A percentile compares a stretch with the other conserved stretches of the same genome.
These are phyloP conservation scores for Coluber constrictor DNA, from an alignment of 2,797 vertebrate species.

Conservation along the genomic window DNA sequence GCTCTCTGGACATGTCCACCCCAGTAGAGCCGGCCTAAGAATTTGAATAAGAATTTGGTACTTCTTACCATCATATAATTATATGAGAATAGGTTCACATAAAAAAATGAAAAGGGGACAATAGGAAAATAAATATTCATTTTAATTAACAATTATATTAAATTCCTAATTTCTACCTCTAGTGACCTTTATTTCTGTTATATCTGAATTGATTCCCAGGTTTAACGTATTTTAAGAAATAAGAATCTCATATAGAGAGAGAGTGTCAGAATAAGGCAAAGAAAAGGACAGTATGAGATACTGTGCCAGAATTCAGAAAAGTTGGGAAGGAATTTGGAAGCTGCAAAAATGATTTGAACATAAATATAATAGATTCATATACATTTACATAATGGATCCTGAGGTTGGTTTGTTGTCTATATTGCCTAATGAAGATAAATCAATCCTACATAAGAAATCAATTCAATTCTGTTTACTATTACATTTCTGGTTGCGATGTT, in stretches of 20 bases:
- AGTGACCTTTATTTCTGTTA: background rate
- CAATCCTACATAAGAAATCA: background rate
- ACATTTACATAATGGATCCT: background rate
- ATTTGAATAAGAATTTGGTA: too few relatives aligned
- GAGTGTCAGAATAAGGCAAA: background rate
- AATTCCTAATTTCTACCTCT: background rate
- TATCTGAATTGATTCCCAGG: background rate
- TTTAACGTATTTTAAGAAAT: background rate
- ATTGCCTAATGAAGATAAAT: background rate
- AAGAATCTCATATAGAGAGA: background rate
- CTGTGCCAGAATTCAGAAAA: background rate
- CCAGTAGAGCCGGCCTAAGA: too few relatives aligned
- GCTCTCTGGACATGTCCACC: too few relatives aligned
- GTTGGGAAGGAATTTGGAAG: background rate
- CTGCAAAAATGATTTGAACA: background rate
- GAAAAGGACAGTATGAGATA: background rate
- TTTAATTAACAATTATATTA: background rate
- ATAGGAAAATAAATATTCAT: background rate
- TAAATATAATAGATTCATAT: background rate
- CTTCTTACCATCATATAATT: background rate
- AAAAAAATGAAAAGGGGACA: background rate
- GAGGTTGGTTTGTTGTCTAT: background rate
- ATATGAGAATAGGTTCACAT: background rate
- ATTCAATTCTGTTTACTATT: background rate
- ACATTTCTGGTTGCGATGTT: background rate